A percentile compares a stretch with the other conserved stretches of the same genome.
These are phyloP conservation scores for Teleogryllus oceanicus DNA, from an alignment of 2,888 invertebrate species.

Conservation along the genomic window DNA sequence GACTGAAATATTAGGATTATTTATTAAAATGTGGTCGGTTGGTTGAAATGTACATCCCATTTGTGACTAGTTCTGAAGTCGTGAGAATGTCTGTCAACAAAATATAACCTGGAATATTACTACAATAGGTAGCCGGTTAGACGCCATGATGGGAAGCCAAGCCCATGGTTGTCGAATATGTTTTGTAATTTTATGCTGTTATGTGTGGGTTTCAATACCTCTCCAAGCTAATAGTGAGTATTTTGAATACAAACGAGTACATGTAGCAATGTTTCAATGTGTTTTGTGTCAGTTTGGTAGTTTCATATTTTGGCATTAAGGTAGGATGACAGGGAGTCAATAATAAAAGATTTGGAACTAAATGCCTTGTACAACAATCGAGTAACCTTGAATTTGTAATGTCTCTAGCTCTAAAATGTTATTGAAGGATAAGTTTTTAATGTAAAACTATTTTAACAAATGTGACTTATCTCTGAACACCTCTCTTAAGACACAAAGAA, in stretches of 20 bases:
- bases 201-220: slow-evolving; percentile 41
- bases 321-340: no score
- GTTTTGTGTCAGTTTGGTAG: no score
- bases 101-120: not conserved
- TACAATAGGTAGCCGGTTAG: slow-evolving; percentile 34
- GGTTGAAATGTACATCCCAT: not conserved
- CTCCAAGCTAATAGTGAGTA: slow-evolving; percentile 42
- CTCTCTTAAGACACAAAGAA: no score
- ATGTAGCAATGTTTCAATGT: no score
- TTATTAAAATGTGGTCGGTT: not conserved
- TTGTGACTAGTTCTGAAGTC: not conserved
- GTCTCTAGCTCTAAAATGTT: no score
- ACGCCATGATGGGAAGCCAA: slow-evolving; percentile 47
- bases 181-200: slow-evolving; percentile 41
- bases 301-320: no score
- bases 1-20: not conserved
- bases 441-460: no score
- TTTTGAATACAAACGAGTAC: not conserved
- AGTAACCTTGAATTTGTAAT: no score
- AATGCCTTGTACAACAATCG: no score
- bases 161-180: slow-evolving; percentile 43
- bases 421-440: no score
- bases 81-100: not conserved
- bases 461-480: no score
- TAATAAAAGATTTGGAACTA: no score